phyloP scores from a whole-genome alignment of 2,113 vertebrate genomes.

The Rallus limicola region DNA sequence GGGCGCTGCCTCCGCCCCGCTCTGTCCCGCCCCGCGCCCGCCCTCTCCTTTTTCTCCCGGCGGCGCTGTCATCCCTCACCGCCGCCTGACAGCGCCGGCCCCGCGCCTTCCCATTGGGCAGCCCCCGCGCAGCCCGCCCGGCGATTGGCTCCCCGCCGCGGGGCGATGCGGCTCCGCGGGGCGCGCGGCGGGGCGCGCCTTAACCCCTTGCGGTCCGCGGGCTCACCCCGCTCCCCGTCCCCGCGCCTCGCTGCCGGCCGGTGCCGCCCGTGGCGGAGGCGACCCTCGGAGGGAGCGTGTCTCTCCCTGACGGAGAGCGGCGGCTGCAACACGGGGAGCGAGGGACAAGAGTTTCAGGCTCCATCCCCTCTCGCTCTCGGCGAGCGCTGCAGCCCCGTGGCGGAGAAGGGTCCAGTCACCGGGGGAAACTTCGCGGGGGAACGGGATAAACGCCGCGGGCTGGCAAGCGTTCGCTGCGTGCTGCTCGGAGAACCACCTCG shows the following conservation, averaged over 20 bases:
- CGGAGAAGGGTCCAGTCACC: no score
- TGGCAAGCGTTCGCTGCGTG: rapidly evolving
- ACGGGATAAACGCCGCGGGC: no score
- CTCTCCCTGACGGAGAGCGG: not conserved
- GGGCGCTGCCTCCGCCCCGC: constrained; percentile 31
- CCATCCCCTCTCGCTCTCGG: not conserved
- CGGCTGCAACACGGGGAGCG: no score
- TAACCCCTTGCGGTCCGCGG: constrained; percentile 16
- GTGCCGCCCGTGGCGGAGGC: not conserved
- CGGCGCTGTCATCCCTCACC: constrained; percentile 78
- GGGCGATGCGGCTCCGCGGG: constrained; percentile 8
- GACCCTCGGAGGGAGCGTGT: not conserved
- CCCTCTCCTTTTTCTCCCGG: constrained; percentile 76
- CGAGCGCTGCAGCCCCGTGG: not conserved
- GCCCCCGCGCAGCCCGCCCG: not conserved
- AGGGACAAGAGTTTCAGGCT: not conserved
- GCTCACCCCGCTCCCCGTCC: not conserved
- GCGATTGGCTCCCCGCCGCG: constrained; percentile 77
- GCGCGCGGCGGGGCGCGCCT: not conserved
- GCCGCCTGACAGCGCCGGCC: constrained; percentile 80
- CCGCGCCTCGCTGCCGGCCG: not conserved
- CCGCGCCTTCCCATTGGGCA: constrained; percentile 44
- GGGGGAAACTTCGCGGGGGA: not conserved
- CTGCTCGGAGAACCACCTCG: not conserved
- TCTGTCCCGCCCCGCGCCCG: constrained; percentile 65